Evolutionary conservation across 2,888 invertebrate species (phyloP).

Genomic region (Anarsia innoxiella): DNA sequence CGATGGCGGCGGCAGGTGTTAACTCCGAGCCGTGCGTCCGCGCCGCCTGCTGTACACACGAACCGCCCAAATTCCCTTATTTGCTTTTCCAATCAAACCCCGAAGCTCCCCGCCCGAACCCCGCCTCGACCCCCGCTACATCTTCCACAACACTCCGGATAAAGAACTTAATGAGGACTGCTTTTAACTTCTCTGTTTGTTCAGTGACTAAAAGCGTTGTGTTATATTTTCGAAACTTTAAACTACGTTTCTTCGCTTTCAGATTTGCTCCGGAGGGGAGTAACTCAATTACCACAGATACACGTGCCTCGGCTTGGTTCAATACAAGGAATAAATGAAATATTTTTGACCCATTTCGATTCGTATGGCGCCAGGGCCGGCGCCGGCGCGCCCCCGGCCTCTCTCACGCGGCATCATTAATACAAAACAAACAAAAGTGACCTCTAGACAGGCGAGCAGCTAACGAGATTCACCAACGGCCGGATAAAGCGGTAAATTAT

Average conservation of each 20-base stretch:
- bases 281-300: conserved; percentile 59
- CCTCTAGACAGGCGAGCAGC: conserved; percentile 65
- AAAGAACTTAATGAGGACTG: conserved; percentile 35
- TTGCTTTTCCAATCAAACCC: conserved; percentile 49
- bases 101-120: conserved; percentile 37
- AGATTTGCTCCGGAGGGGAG: conserved; percentile 28
- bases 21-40: conserved; percentile 42
- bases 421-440: conserved; percentile 74
- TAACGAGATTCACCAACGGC: conserved; percentile 72
- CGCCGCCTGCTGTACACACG: conserved; percentile 53
- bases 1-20: conserved; percentile 65
- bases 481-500: conserved; percentile 74
- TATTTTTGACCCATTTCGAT: conserved; percentile 64
- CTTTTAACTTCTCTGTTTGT: conserved; percentile 42
- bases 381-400: conserved; percentile 68
- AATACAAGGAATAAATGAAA: conserved; percentile 66
- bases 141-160: conserved; percentile 30
- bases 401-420: conserved; percentile 63
- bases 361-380: conserved; percentile 61
- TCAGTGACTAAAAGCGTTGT: conserved; percentile 51
- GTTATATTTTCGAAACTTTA: conserved; percentile 27
- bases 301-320: conserved; percentile 42
- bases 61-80: conserved; percentile 65
- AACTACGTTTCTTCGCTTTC: conserved; percentile 1
- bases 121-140: conserved; percentile 27